These are phyloP conservation scores for Thaumatotibia leucotreta DNA, from an alignment of 1,140 invertebrate species.

Conservation along the genomic window DNA sequence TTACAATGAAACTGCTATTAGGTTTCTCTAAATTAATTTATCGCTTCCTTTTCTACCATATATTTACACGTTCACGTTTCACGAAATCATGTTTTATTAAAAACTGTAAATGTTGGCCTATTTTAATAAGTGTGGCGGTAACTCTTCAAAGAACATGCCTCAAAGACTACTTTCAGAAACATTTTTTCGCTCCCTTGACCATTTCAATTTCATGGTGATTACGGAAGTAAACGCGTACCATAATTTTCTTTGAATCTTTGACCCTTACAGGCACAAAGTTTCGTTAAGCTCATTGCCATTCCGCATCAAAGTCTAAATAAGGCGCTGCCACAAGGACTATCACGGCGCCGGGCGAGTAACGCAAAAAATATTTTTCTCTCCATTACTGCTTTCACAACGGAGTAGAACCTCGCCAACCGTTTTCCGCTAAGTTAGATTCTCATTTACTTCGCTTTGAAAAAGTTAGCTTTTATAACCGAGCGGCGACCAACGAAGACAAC, in stretches of 20 bases:
- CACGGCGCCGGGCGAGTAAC: conserved; percentile 45
- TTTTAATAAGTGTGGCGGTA: neutral
- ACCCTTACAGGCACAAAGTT: conserved; percentile 48
- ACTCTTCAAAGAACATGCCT: neutral
- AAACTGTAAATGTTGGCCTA: neutral
- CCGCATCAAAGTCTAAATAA: conserved; percentile 58
- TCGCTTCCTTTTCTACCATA: neutral
- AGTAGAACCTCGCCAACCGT: conserved; percentile 38
- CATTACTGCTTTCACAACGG: conserved; percentile 42
- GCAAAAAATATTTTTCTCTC: conserved; percentile 57
- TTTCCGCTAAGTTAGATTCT: conserved; percentile 70
- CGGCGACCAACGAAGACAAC: conserved; percentile 49
- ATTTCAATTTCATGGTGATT: conserved; percentile 45
- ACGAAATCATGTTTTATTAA: neutral
- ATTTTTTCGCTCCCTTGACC: conserved; percentile 12
- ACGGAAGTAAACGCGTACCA: conserved; percentile 27
- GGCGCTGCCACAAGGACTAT: conserved; percentile 38
- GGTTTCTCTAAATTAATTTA: conserved; percentile 22
- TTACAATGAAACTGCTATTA: conserved; percentile 25
- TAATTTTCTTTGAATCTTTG: conserved; percentile 46
- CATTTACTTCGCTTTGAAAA: conserved; percentile 66
- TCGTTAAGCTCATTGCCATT: conserved; percentile 54
- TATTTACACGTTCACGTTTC: neutral
- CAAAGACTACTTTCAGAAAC: conserved; percentile 3
- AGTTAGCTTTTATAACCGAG: conserved; percentile 59